Percentiles rank a stretch among this genome's conserved stretches.
phyloP scores from a whole-genome alignment of 1,140 invertebrate species.

The Habropoda laboriosa region DNA sequence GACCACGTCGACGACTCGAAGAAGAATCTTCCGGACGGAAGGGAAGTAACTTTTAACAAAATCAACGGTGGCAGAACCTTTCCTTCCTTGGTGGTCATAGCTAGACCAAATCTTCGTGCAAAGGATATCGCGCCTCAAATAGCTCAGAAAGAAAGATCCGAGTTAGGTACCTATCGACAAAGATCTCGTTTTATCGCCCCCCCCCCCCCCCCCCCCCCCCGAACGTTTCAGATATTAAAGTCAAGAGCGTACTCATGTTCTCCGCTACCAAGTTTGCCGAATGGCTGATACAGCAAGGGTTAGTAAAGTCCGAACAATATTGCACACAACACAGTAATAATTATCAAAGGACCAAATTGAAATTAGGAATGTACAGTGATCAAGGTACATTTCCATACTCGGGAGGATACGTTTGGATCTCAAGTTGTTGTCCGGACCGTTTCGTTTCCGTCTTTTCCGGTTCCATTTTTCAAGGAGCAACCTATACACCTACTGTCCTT shows the following conservation, averaged over 20 bases:
- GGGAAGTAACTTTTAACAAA: constrained; percentile 89
- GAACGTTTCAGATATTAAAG: constrained; percentile 83
- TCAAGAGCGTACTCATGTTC: constrained; percentile 90
- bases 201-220: too few species aligned
- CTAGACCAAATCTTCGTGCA: constrained; percentile 87
- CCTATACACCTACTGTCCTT: constrained; percentile 89
- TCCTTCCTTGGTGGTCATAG: constrained; percentile 91
- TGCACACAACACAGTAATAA: constrained; percentile 84
- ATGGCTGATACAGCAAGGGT: constrained; percentile 92
- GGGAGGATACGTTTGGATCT: constrained; percentile 95
- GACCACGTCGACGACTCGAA: constrained; percentile 78
- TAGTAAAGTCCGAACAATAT: constrained; percentile 89
- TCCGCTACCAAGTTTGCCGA: constrained; percentile 91
- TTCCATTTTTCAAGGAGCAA: constrained; percentile 92
- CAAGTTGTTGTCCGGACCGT: constrained; percentile 90
- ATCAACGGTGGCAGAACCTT: constrained; percentile 91
- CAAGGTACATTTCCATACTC: constrained; percentile 91
- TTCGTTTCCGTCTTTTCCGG: constrained; percentile 93
- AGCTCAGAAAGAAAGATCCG: constrained; percentile 78
- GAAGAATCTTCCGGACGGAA: constrained; percentile 84
- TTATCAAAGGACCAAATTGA: constrained; percentile 84
- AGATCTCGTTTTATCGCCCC: not conserved
- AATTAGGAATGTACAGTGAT: constrained; percentile 92
- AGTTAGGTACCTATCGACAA: constrained; percentile 76
- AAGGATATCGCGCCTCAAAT: constrained; percentile 82